Evolutionary conservation across 1,140 invertebrate species (phyloP).

Genomic region (Plectus sambesii): DNA sequence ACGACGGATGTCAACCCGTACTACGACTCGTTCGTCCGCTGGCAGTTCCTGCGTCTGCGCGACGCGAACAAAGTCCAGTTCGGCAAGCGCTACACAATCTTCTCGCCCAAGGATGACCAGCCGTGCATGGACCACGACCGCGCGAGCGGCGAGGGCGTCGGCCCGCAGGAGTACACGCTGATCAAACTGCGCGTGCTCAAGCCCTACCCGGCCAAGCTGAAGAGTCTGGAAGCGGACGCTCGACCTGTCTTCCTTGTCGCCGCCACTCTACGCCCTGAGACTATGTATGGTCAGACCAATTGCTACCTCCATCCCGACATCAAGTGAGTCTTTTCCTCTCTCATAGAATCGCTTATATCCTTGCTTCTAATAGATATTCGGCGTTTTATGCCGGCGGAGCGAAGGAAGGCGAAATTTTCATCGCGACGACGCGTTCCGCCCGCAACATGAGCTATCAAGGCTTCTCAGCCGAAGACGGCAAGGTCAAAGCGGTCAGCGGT

Average conservation of each 20-base stretch:
- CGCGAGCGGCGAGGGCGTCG: conserved; percentile 85
- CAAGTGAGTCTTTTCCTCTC: too few relatives aligned
- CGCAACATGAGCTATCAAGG: conserved; percentile 92
- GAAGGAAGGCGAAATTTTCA: conserved; percentile 63
- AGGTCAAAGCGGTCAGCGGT: conserved; percentile 59
- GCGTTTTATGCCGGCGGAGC: conserved; percentile 34
- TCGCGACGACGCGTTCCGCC: conserved; percentile 72
- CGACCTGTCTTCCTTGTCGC: conserved; percentile 72
- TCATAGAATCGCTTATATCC: too few relatives aligned
- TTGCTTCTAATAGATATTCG: too few relatives aligned
- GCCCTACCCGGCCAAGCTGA: conserved; percentile 62
- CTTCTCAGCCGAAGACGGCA: conserved; percentile 68
- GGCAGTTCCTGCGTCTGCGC: conserved; percentile 87
- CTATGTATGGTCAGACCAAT: conserved; percentile 99
- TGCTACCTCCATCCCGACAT: conserved; percentile 95
- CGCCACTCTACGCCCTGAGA: conserved; percentile 93
- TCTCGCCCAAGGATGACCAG: conserved; percentile 86
- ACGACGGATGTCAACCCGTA: conserved; percentile 96
- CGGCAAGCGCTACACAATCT: conserved; percentile 94
- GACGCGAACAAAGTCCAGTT: conserved; percentile 78
- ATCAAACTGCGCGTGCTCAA: conserved; percentile 78
- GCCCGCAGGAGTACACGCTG: conserved; percentile 92
- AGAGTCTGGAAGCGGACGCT: conserved; percentile 28
- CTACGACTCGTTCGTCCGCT: conserved; percentile 92
- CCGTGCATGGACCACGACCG: conserved; percentile 99